These are phyloP conservation scores for Toxotes chatareus DNA, from an alignment of 2,113 vertebrate genomes.

Conservation along the genomic window DNA sequence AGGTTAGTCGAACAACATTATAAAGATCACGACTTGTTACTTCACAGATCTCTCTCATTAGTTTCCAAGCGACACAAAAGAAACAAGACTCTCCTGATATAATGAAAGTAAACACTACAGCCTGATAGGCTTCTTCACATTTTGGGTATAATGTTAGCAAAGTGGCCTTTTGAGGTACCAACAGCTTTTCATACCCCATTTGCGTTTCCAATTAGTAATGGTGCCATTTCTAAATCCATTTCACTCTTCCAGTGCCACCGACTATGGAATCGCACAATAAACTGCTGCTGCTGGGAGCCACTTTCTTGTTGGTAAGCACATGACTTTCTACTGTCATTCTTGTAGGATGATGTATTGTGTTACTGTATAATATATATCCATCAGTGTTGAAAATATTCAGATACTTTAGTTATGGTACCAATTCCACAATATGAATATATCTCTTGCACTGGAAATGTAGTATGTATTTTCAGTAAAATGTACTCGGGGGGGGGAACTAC, in stretches of 20 bases:
- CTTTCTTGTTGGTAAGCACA: constrained; percentile 81
- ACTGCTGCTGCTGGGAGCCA: constrained; percentile 79
- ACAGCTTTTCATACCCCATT: background rate
- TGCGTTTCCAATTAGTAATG: background rate
- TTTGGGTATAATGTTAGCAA: background rate
- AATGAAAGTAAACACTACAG: background rate
- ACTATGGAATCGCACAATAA: constrained; percentile 78
- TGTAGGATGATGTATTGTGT: background rate
- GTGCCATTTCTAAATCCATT: constrained; percentile 15
- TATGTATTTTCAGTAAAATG: background rate
- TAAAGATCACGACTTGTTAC: background rate
- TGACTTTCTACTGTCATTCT: rapidly evolving
- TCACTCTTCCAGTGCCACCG: constrained; percentile 74
- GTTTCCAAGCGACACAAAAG: background rate
- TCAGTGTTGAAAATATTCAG: background rate
- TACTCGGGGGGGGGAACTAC: background rate
- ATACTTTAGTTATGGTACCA: no score
- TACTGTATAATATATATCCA: background rate
- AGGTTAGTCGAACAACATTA: background rate
- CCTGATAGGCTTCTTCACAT: background rate
- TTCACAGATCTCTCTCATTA: background rate
- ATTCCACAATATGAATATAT: background rate
- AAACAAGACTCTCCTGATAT: background rate
- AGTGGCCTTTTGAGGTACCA: background rate
- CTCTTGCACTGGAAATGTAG: background rate